Conservation (phyloP, 2,113 vertebrate species). For the Bos javanicus region DNA sequence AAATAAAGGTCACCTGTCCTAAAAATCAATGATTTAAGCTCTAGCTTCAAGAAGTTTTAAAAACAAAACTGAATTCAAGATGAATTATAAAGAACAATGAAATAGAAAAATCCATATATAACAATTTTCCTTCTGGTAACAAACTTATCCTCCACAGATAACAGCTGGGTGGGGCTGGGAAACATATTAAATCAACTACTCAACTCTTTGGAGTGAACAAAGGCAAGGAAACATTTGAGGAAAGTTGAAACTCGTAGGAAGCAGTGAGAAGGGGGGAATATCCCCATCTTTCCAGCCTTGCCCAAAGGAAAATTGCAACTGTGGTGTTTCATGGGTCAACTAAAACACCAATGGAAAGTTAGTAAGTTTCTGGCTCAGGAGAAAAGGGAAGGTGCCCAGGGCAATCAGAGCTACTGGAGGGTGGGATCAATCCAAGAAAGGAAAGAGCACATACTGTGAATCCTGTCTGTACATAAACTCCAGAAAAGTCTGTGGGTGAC, state of each 20-base stretch:
- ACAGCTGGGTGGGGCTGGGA: not conserved
- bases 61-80: not conserved
- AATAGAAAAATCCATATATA: not conserved
- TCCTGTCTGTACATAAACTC: not conserved
- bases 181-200: not conserved
- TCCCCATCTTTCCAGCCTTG: not conserved
- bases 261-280: rapidly evolving
- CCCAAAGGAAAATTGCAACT: not conserved
- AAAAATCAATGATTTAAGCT: not conserved
- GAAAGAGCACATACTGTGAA: no score
- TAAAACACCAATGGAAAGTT: not conserved
- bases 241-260: not conserved
- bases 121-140: not conserved
- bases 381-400: not conserved
- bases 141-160: not conserved
- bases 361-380: not conserved
- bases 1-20: not conserved
- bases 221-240: not conserved
- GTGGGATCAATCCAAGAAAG: not conserved
- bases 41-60: not conserved
- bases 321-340: not conserved
- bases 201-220: not conserved
- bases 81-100: not conserved
- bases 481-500: not conserved
- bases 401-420: not conserved